Conservation (phyloP, 2,113 vertebrate species). For the Aleadryas rufinucha region DNA sequence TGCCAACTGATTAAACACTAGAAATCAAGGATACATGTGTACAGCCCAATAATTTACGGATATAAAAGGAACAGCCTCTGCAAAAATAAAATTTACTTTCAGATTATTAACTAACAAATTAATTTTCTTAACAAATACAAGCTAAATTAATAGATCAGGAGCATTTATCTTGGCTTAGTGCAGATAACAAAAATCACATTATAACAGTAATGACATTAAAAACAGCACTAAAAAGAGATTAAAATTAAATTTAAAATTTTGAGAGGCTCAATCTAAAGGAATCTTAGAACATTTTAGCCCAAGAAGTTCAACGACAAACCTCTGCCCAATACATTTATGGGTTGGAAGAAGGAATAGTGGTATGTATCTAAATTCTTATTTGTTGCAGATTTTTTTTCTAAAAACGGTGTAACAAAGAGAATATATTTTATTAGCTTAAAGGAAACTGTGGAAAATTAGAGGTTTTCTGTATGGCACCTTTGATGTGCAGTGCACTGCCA, state of each 20-base stretch:
- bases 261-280: not conserved
- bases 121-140: not conserved
- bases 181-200: not conserved
- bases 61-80: constrained; percentile 71
- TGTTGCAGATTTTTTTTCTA: not conserved
- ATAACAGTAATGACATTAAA: not conserved
- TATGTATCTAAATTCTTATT: not conserved
- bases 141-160: not conserved
- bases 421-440: not conserved
- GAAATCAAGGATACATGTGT: constrained; percentile 73
- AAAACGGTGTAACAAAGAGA: not conserved
- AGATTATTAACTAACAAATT: not conserved
- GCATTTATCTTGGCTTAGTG: not conserved
- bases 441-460: not conserved
- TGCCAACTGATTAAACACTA: not conserved
- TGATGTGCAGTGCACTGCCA: not conserved
- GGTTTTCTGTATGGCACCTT: not conserved
- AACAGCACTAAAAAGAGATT: not conserved
- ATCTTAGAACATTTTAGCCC: not conserved
- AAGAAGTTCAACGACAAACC: not conserved
- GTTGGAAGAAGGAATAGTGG: not conserved
- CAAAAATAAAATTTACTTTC: constrained; percentile 56
- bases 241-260: not conserved
- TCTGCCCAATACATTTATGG: not conserved
- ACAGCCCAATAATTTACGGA: constrained; percentile 71